These are phyloP conservation scores for Anguilla megastoma DNA, from an alignment of 2,797 vertebrate species.

Conservation along the genomic window DNA sequence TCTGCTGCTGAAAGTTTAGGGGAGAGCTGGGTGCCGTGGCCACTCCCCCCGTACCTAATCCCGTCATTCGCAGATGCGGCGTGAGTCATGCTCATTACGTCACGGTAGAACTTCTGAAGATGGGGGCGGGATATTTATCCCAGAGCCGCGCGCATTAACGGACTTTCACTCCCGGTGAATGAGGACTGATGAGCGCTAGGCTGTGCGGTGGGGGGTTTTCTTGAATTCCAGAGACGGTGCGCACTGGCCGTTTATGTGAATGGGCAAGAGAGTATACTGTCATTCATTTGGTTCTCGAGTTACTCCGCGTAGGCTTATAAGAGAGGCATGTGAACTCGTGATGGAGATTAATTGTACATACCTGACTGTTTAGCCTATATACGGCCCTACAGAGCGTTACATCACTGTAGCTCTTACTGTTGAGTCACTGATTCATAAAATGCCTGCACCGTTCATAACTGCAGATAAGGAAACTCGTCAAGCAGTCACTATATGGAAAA, in stretches of 20 bases:
- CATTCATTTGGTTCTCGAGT: neutral
- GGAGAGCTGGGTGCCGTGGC: neutral
- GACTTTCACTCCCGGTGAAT: neutral
- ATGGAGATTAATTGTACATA: slow-evolving; percentile 26
- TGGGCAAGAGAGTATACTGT: neutral
- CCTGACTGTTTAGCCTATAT: neutral
- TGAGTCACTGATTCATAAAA: neutral
- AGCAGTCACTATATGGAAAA: neutral
- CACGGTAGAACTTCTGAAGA: neutral
- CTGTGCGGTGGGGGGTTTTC: neutral
- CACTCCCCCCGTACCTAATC: neutral
- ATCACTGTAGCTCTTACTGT: neutral
- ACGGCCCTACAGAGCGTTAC: neutral
- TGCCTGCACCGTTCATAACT: neutral
- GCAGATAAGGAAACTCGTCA: slow-evolving; percentile 6
- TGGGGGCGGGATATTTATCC: neutral
- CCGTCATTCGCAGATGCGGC: neutral
- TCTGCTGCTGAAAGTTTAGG: neutral
- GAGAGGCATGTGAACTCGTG: slow-evolving; percentile 11
- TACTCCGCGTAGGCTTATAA: slow-evolving; percentile 21
- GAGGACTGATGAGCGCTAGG: neutral
- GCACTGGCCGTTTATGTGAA: neutral
- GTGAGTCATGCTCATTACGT: neutral
- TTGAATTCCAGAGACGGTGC: neutral
- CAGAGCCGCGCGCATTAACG: neutral